phyloP scores from a whole-genome alignment of 2,888 invertebrate genomes.

The Agrotis clavis region DNA sequence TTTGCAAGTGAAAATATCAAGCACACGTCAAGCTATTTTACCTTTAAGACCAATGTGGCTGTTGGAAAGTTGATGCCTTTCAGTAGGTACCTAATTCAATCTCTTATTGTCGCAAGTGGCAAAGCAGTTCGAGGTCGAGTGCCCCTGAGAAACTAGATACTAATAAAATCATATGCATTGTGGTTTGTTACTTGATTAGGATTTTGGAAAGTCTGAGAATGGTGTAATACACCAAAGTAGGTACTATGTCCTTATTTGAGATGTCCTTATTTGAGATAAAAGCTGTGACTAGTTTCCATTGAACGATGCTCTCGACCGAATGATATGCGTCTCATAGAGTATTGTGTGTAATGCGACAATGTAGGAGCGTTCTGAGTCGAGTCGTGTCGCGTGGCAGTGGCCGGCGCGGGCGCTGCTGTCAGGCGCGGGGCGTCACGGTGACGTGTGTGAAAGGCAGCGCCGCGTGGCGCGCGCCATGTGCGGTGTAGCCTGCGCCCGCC shows the following conservation, averaged over 20 bases:
- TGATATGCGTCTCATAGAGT: not conserved
- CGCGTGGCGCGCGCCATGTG: slow-evolving; percentile 74
- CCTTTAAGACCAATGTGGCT: not conserved
- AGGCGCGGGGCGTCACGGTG: slow-evolving; percentile 65
- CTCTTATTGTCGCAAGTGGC: not conserved
- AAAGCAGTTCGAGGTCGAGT: not conserved
- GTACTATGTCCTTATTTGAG: not conserved
- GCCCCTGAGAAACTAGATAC: not conserved
- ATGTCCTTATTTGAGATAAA: not conserved
- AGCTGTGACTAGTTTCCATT: not conserved
- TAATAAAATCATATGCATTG: not conserved
- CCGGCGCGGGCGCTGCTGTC: slow-evolving; percentile 37
- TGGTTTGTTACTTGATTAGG: not conserved
- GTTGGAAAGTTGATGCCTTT: not conserved
- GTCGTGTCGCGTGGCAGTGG: slow-evolving; percentile 57
- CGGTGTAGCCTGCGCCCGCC: slow-evolving; percentile 51
- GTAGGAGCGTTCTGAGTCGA: slow-evolving; percentile 16
- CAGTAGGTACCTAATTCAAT: not conserved
- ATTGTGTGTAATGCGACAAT: slow-evolving; percentile 13
- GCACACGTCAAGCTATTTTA: not conserved
- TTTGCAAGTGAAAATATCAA: slow-evolving; percentile 9
- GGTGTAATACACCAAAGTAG: not conserved
- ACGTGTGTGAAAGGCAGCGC: slow-evolving; percentile 77
- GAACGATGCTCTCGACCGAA: not conserved
- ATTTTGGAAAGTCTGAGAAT: not conserved